Base-by-base conservation (phyloP, 1,140 invertebrate genomes). In the Pogonomyrmex barbatus region DNA sequence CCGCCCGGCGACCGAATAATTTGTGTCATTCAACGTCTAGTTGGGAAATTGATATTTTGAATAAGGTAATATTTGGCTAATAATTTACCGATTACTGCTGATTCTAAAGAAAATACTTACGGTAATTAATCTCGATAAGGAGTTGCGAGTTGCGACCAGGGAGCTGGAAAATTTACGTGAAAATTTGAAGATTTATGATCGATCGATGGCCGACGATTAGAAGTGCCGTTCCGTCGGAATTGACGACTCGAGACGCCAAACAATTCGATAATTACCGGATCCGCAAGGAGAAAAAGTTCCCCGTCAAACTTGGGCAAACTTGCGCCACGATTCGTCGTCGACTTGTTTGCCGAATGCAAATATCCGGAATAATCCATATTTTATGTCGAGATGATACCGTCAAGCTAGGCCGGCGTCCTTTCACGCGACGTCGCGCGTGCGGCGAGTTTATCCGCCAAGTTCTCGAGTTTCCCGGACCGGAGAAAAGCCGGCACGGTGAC, bases 321-420 rank as follows among this genome's bases (percentile, higher is more conserved):
- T 70, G 52, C 60, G 68, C 39, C 63, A 39, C 68, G 79, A 39
- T 54, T 54, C 56, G 33, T 93, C 92, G 91, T 92, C 91, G 91
- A 90, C 90, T 94, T 94, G 93, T 94, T 94, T 94, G 94, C 92
- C 93, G 90, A 94, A 94, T 94, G 94, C 93, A 94, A 94, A 94
- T 94, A 93, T 89, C 91, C 87, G 91, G 94, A 94, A 94, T 94
- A 94, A 94, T 94, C 94, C 94, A 94, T 94, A 94, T 94, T 94
- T 94, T 94, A 94, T 92, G 93, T 90, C 88, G 89, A 91, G 91
- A 93, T 92, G 92, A 94, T 93, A 93, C 90, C 90, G 78, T 90
- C 91, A 84, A 82, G 86, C 90, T 84, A 85, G 88, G 86, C 87
- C 79, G 39, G 33, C 54, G 65, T 79, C 54, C 84, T 83, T 65